phyloP scores from a whole-genome alignment of 2,113 vertebrate species.

The Leptobrachium leishanense region DNA sequence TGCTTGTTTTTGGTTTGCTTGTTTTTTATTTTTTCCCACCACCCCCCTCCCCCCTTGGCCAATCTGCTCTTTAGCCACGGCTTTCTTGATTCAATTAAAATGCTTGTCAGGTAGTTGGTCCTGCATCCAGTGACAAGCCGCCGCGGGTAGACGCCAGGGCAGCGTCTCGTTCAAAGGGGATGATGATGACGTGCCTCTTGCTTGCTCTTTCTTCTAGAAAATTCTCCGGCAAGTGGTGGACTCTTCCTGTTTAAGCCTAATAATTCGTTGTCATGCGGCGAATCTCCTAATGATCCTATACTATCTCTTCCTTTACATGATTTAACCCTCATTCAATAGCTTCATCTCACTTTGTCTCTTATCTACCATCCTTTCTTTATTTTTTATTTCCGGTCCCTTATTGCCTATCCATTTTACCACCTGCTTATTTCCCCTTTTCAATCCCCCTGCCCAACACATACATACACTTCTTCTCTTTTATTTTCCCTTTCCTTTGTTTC shows the following conservation, averaged over 20 bases:
- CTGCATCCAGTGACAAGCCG: conserved; percentile 61
- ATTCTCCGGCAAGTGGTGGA: conserved; percentile 68
- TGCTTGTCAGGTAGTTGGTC: conserved; percentile 70
- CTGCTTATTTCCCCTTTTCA: conserved; percentile 38
- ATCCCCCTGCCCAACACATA: not conserved
- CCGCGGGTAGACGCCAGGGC: conserved; percentile 61
- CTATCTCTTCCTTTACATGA: not conserved
- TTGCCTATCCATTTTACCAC: conserved; percentile 52
- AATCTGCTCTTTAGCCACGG: conserved; percentile 56
- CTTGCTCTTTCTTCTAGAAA: conserved; percentile 76
- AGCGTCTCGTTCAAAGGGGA: conserved; percentile 69
- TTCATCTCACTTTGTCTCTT: conserved; percentile 34
- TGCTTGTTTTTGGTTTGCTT: too few relatives aligned
- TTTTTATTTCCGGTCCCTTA: conserved; percentile 68
- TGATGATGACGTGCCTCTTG: conserved; percentile 71
- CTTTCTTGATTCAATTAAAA: conserved; percentile 74
- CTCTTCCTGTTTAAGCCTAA: conserved; percentile 27
- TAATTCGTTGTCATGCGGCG: not conserved
- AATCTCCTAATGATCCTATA: not conserved
- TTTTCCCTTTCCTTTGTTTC: conserved; percentile 9
- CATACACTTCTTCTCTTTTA: not conserved
- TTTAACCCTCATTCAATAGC: not conserved
- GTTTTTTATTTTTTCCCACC: too few relatives aligned
- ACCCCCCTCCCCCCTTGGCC: not conserved
- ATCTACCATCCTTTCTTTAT: conserved; percentile 68